Conservation (phyloP, 2,888 invertebrate genomes). For the Nephrotoma guestfalica region DNA sequence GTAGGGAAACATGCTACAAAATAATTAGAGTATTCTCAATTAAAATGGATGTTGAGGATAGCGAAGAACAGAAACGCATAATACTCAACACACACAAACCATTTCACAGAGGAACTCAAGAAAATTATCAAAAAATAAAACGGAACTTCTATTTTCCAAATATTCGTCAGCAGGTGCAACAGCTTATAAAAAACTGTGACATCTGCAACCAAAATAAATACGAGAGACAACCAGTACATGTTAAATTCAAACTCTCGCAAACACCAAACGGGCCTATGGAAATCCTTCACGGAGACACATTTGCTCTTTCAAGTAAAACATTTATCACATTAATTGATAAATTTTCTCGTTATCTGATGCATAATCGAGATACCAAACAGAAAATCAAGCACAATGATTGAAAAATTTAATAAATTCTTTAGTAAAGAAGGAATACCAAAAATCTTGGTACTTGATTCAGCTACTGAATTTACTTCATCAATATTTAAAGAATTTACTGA, state of each 20-base stretch:
- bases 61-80: no score
- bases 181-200: background rate
- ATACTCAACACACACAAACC: no score
- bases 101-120: no score
- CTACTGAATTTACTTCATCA: background rate
- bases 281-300: background rate
- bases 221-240: no score
- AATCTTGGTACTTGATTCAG: background rate
- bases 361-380: background rate
- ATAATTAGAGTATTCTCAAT: no score
- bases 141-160: no score
- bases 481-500: background rate
- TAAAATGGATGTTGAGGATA: no score
- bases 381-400: background rate
- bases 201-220: background rate
- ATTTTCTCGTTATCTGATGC: background rate
- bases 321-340: background rate
- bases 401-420: background rate
- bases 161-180: no score
- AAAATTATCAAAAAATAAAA: no score
- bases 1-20: background rate
- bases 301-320: background rate
- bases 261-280: background rate
- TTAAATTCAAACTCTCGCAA: background rate
- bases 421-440: background rate